Base-by-base conservation (phyloP, 2,888 invertebrate genomes). In the Argyra leucocephala region DNA sequence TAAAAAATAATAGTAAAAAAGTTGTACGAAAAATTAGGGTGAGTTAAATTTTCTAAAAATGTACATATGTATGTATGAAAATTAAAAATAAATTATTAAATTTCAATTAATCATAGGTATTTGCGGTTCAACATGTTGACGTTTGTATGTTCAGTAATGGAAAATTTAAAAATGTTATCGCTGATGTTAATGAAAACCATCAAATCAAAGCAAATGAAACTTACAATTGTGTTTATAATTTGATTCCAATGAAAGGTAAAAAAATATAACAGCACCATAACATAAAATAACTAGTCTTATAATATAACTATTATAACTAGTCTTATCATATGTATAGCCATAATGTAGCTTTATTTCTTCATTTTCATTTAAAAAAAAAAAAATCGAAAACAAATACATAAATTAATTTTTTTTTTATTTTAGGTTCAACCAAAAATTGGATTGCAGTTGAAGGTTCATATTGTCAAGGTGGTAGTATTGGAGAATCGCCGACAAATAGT, bases 71-170 rank as follows among this genome's bases (percentile, higher is more conserved):
- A 57, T 57, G 57, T n/a, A 57, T n/a, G 21, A 5, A 57, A 57
- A 58, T 22, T 10, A 22, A 22, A 37, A 10, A 37, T 3, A 48
- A 48, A 31, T 31, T 31, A 31, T 10, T 31, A 31, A 9, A 48
- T 48, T 6, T 48, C 18, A 37, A 23, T 12, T 61, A 6, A 5
- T 12, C 12, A 48, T 60, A 92, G 91, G 86, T 88, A 22, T 83
- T 90, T 74, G 85, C 91, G 57, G 88, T 92, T 0, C 93, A 93
- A 75, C 90, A 91, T 78, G 92, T 92, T 21, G 91, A 92, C 76
- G 93, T 94, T 0, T 92, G 92, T 79, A 91, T 94, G 89, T 91
- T 93, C 80, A 93, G 92, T 70, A 91, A 92, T 74, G 92, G 92
- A 1, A 92, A 92, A 79, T 92, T 93, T 82, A 92, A 92, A 80